These are phyloP conservation scores for Dasypolia templi DNA, from an alignment of 2,888 invertebrate species.

Conservation along the genomic window DNA sequence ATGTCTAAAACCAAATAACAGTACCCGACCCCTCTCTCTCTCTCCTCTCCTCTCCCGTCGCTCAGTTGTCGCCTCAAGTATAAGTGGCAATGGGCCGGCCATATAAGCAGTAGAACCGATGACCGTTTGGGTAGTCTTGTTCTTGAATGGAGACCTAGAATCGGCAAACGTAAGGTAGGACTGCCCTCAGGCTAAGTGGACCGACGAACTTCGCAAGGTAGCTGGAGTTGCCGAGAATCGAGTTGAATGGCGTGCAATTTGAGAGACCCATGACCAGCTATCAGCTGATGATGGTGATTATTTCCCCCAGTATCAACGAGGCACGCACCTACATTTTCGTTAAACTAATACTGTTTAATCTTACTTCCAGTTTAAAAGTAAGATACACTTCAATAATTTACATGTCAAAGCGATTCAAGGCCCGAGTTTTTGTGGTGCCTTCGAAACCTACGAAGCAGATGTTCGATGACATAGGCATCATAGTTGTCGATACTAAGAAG, in stretches of 20 bases:
- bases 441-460: slow-evolving; percentile 72
- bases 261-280: not conserved
- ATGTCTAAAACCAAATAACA: too few relatives aligned
- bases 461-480: slow-evolving; percentile 81
- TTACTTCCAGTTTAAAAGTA: slow-evolving; percentile 76
- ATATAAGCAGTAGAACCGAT: not conserved
- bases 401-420: slow-evolving; percentile 57
- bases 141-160: not conserved
- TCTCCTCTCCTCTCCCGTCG: too few relatives aligned
- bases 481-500: slow-evolving; percentile 69
- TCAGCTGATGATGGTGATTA: too few relatives aligned
- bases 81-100: not conserved
- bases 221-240: not conserved
- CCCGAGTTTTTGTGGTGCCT: slow-evolving; percentile 75
- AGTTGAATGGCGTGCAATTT: not conserved
- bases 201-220: not conserved
- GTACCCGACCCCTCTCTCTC: too few relatives aligned
- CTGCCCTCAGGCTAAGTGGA: not conserved
- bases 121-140: not conserved
- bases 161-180: not conserved
- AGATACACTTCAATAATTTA: slow-evolving; percentile 74
- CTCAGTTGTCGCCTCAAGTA: not conserved
- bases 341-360: not conserved
- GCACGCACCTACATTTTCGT: too few relatives aligned
- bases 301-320: too few relatives aligned